These are phyloP conservation scores for Luscinia megarhynchos DNA, from an alignment of 2,797 vertebrate species.

Conservation along the genomic window DNA sequence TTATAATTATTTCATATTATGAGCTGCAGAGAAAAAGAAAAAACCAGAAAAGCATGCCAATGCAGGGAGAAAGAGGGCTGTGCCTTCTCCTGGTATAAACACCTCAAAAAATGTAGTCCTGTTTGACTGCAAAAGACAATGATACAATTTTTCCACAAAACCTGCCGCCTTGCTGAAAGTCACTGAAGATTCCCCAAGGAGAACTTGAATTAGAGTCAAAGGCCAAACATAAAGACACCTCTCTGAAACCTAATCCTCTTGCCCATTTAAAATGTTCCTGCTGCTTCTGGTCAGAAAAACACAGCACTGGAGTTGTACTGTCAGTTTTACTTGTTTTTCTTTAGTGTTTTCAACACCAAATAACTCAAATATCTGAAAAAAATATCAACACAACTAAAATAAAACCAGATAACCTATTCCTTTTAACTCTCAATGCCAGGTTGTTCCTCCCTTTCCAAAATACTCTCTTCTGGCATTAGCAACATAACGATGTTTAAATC, in stretches of 20 bases:
- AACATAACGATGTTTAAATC: neutral
- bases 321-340: neutral
- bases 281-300: conserved; percentile 7
- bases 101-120: neutral
- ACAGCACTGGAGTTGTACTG: neutral
- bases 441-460: neutral
- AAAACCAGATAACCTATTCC: neutral
- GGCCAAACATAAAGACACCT: conserved; percentile 33
- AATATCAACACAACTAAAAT: neutral
- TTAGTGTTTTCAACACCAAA: conserved; percentile 17
- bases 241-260: conserved; percentile 55
- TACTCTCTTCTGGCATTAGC: neutral
- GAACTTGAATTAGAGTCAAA: conserved; percentile 44
- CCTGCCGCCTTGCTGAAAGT: conserved; percentile 14
- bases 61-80: neutral
- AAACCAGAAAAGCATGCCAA: neutral
- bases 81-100: neutral
- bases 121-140: conserved; percentile 27
- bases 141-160: conserved; percentile 5
- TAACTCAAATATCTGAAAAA: conserved; percentile 12
- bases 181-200: conserved; percentile 39
- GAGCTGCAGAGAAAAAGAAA: neutral
- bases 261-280: conserved; percentile 40
- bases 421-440: neutral
- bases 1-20: neutral